Percentiles rank a stretch among this genome's conserved stretches.
Evolutionary conservation across 2,113 vertebrate genomes (phyloP).

Genomic region (Nannobrachium achirus): DNA sequence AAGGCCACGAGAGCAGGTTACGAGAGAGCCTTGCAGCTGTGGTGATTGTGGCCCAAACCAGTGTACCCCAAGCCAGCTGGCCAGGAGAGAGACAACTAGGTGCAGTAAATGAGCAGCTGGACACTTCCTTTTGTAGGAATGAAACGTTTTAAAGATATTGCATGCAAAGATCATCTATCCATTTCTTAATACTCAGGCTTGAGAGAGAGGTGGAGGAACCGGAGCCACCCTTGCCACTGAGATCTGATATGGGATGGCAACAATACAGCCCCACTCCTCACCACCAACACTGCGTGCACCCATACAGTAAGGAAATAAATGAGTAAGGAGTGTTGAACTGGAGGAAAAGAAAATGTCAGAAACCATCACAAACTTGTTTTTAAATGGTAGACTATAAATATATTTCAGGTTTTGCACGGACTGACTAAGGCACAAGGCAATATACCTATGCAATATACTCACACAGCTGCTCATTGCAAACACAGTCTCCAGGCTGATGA

Average conservation of each 20-base stretch:
- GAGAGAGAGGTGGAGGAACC: slow-evolving; percentile 49
- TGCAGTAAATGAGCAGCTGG: slow-evolving; percentile 2
- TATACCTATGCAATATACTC: too few species aligned
- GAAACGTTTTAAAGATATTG: slow-evolving; percentile 10
- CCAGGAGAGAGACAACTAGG: slow-evolving; percentile 34
- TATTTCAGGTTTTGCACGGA: too few species aligned
- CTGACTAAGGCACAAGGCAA: too few species aligned
- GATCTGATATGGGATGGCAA: slow-evolving; percentile 52
- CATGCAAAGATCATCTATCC: background rate
- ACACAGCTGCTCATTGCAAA: too few species aligned
- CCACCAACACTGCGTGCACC: slow-evolving; percentile 13
- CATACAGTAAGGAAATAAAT: slow-evolving; percentile 39
- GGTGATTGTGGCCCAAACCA: slow-evolving; percentile 8
- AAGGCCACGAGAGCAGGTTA: background rate
- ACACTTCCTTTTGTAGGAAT: background rate
- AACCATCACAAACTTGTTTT: too few species aligned
- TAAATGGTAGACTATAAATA: too few species aligned
- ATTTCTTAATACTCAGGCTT: background rate
- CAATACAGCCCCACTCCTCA: background rate
- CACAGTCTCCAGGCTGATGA: too few species aligned
- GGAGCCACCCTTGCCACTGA: slow-evolving; percentile 63
- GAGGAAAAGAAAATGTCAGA: background rate
- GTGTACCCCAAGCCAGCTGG: slow-evolving; percentile 1
- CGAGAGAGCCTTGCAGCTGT: background rate
- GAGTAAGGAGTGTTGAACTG: background rate